These are phyloP conservation scores for Alfaro cultratus DNA, from an alignment of 2,797 vertebrate genomes.

Conservation along the genomic window DNA sequence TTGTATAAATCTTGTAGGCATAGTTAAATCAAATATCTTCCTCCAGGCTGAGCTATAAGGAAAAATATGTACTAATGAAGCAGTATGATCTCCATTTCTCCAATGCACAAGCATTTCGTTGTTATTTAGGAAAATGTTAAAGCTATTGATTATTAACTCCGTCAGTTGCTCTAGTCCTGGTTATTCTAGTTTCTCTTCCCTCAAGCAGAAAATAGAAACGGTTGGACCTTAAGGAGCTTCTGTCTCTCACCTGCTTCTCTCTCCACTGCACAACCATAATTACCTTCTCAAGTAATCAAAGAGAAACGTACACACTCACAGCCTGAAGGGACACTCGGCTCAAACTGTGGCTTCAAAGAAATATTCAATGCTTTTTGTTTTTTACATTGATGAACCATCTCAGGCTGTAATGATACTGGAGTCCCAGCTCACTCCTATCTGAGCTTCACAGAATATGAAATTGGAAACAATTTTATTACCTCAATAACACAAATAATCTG, in stretches of 20 bases:
- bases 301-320: not conserved
- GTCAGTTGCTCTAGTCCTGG: conserved; percentile 6
- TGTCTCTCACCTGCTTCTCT: conserved; percentile 41
- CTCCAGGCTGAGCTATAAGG: not conserved
- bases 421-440: not conserved
- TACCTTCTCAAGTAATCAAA: conserved; percentile 49
- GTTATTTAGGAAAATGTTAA: conserved; percentile 12
- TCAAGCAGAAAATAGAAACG: conserved; percentile 36
- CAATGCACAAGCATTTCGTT: not conserved
- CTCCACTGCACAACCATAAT: conserved; percentile 41
- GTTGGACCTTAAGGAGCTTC: conserved; percentile 27
- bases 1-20: not conserved
- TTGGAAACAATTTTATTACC: not conserved
- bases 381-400: not conserved
- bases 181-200: conserved; percentile 40
- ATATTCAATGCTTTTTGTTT: not conserved
- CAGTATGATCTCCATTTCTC: not conserved
- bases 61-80: conserved; percentile 5
- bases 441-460: not conserved
- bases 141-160: conserved; percentile 51
- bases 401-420: not conserved
- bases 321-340: not conserved
- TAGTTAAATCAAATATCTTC: not conserved
- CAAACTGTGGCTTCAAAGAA: not conserved
- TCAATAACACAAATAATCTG: not conserved